Evolutionary conservation across 2,888 invertebrate species (phyloP).

Genomic region (Hypsopygia costalis): DNA sequence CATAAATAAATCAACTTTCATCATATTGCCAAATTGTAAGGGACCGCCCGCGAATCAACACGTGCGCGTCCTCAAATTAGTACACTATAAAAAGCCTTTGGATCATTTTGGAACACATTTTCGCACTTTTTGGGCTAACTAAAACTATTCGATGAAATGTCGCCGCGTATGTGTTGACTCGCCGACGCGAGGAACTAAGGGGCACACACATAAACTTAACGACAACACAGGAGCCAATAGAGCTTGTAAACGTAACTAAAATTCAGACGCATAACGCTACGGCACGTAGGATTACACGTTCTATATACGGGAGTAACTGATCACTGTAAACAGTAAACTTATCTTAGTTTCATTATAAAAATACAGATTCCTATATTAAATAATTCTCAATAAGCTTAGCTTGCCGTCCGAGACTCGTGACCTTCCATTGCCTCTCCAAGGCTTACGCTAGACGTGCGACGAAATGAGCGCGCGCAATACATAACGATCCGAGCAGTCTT

Average conservation of each 20-base stretch:
- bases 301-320: constrained; percentile 46
- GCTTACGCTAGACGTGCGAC: constrained; percentile 30
- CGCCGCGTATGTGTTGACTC: constrained; percentile 10
- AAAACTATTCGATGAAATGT: neutral
- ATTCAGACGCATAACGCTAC: constrained; percentile 27
- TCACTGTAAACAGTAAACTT: constrained; percentile 43
- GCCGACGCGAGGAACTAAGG: constrained; percentile 20
- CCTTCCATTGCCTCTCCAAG: constrained; percentile 58
- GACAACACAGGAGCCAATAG: constrained; percentile 53
- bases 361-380: constrained; percentile 75
- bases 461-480: constrained; percentile 29
- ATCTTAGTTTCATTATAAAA: constrained; percentile 70
- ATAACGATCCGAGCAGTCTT: constrained; percentile 73
- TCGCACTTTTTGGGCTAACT: neutral
- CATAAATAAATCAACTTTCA: constrained; percentile 38
- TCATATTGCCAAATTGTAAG: constrained; percentile 17
- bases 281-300: constrained; percentile 43
- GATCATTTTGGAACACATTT: constrained; percentile 5
- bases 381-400: constrained; percentile 70
- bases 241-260: constrained; percentile 40
- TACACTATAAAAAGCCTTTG: constrained; percentile 4
- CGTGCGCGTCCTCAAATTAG: neutral
- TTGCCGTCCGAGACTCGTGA: constrained; percentile 70
- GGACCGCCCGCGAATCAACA: constrained; percentile 12
- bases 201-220: constrained; percentile 48